These are phyloP conservation scores for Desoria tigrina DNA, from an alignment of 2,888 invertebrate species.

Conservation along the genomic window DNA sequence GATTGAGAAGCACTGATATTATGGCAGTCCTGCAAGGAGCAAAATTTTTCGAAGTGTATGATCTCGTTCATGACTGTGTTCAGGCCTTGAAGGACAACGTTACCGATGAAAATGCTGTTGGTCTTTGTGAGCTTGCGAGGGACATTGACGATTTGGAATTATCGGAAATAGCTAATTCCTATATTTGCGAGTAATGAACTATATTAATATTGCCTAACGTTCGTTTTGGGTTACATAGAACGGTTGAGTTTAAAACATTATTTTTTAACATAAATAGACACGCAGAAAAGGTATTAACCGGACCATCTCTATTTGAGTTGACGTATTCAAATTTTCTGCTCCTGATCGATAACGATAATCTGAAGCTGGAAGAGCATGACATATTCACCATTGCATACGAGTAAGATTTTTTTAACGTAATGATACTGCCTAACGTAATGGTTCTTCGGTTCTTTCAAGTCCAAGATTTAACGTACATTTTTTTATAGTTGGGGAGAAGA, in stretches of 20 bases:
- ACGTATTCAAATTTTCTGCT: background rate
- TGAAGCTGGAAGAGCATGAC: constrained; percentile 21
- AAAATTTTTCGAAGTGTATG: constrained; percentile 14
- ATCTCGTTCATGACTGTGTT: constrained; percentile 22
- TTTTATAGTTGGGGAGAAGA: constrained; percentile 23
- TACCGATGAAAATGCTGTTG: constrained; percentile 18
- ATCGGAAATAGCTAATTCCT: constrained; percentile 12
- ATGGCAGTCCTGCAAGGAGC: constrained; percentile 19
- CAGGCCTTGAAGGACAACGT: constrained; percentile 15
- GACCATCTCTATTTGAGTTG: constrained; percentile 16
- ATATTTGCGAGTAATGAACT: constrained; percentile 26
- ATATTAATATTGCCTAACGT: too few relatives aligned
- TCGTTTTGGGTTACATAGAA: too few relatives aligned
- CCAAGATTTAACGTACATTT: background rate
- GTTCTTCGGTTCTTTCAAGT: background rate
- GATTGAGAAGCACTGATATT: constrained; percentile 4
- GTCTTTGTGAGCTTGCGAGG: constrained; percentile 17
- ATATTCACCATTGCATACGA: constrained; percentile 23
- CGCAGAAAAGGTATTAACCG: constrained; percentile 24
- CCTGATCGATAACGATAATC: constrained; percentile 24
- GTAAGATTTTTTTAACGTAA: constrained; percentile 11
- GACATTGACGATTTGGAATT: constrained; percentile 15
- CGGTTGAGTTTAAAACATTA: too few relatives aligned
- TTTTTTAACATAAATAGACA: constrained; percentile 20
- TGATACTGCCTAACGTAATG: background rate